Percentiles rank a stretch among this genome's conserved stretches.
Evolutionary conservation across 2,113 vertebrate species (phyloP).

Genomic region (Prietella phreatophila): DNA sequence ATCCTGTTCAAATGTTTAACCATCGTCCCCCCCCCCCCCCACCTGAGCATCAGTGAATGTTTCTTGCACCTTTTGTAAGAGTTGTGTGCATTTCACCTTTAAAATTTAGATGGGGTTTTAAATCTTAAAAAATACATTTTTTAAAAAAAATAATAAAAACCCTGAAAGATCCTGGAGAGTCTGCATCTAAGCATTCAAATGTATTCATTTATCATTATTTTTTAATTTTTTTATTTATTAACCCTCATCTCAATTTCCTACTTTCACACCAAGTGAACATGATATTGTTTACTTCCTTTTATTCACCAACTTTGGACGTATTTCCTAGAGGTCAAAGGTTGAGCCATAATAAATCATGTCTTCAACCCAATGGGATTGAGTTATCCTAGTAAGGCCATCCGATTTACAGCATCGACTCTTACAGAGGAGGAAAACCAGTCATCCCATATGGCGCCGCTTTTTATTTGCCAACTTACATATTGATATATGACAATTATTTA

Average conservation of each 20-base stretch:
- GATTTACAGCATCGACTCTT: slow-evolving; percentile 45
- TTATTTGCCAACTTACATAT: slow-evolving; percentile 65
- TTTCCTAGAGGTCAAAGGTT: slow-evolving; percentile 56
- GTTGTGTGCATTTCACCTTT: too few relatives aligned
- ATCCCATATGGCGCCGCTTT: slow-evolving; percentile 63
- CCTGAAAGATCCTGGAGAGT: too few relatives aligned
- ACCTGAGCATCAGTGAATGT: too few relatives aligned
- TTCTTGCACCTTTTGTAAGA: too few relatives aligned
- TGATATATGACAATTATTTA: slow-evolving; percentile 81
- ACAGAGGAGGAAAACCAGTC: slow-evolving; percentile 66
- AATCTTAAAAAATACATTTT: too few relatives aligned
- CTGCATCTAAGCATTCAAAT: too few relatives aligned
- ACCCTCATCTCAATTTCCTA: not conserved
- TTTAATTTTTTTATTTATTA: too few relatives aligned
- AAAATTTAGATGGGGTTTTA: too few relatives aligned
- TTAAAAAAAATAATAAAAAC: too few relatives aligned
- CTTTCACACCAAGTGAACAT: not conserved
- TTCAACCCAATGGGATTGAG: slow-evolving; percentile 44
- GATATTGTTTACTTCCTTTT: slow-evolving; percentile 11
- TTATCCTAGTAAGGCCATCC: slow-evolving; percentile 25
- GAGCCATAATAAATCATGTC: slow-evolving; percentile 56
- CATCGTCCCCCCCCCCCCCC: too few relatives aligned
- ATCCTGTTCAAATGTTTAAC: too few relatives aligned
- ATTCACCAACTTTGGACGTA: slow-evolving; percentile 3
- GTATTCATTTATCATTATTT: too few relatives aligned